These are phyloP conservation scores for Cebidichthys violaceus DNA, from an alignment of 2,113 vertebrate species.

Conservation along the genomic window DNA sequence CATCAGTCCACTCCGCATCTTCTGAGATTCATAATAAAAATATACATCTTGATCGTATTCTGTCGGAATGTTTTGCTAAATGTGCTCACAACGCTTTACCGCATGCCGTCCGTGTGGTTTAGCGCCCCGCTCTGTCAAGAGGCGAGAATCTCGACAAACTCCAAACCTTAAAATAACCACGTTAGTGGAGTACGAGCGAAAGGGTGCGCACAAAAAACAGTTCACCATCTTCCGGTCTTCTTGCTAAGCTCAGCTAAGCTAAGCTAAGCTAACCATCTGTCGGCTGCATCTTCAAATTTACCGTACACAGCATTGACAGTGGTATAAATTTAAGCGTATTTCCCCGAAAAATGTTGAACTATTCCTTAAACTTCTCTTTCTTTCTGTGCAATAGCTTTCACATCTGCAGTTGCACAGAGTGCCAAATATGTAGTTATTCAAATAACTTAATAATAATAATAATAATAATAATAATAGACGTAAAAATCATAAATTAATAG, in stretches of 20 bases:
- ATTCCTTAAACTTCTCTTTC: slow-evolving; percentile 12
- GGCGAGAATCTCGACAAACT: slow-evolving; percentile 35
- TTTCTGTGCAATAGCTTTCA: slow-evolving; percentile 36
- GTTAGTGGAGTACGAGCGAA: slow-evolving; percentile 35
- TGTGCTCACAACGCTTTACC: slow-evolving; percentile 56
- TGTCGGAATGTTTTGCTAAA: slow-evolving; percentile 55
- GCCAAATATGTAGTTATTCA: slow-evolving; percentile 44
- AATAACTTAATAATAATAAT: slow-evolving; percentile 59
- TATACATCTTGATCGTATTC: slow-evolving; percentile 65
- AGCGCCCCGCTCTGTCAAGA: slow-evolving; percentile 49
- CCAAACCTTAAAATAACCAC: slow-evolving; percentile 35
- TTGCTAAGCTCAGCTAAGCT: slow-evolving; percentile 18
- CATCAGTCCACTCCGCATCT: slow-evolving; percentile 48
- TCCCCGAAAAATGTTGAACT: slow-evolving; percentile 15
- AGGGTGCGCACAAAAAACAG: slow-evolving; percentile 26
- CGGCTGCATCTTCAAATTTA: neutral
- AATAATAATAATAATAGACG: slow-evolving; percentile 21
- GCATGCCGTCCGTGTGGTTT: slow-evolving; percentile 47
- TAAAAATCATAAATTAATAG: slow-evolving; percentile 34
- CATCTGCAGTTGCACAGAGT: slow-evolving; percentile 46
- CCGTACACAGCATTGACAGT: neutral
- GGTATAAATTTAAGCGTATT: neutral
- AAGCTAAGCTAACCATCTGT: slow-evolving; percentile 11
- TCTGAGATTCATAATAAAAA: slow-evolving; percentile 63
- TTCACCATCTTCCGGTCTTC: neutral